phyloP scores from a whole-genome alignment of 2,888 invertebrate genomes.

The Anaspis maculata region DNA sequence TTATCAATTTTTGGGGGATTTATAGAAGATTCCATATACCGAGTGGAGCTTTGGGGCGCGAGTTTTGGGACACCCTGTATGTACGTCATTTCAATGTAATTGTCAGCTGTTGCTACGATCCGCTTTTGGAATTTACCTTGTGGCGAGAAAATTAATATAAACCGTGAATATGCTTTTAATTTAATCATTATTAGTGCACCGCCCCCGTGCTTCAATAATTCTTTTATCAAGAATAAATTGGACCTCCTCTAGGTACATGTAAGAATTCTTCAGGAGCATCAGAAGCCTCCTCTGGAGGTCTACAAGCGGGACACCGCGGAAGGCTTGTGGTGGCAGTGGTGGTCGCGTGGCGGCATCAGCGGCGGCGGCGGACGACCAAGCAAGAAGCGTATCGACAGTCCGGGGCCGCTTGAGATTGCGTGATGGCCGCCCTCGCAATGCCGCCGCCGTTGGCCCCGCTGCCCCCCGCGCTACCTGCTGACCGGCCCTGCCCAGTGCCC shows the following conservation, averaged over 20 bases:
- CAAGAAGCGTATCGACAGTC: conserved; percentile 33
- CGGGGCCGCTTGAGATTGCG: conserved; percentile 41
- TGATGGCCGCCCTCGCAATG: conserved; percentile 36
- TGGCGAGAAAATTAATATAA: too few species aligned
- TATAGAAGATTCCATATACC: too few species aligned
- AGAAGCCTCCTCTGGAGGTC: background rate
- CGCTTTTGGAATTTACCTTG: too few species aligned
- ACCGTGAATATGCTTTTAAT: too few species aligned
- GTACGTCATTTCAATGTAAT: too few species aligned
- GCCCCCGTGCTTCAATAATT: too few species aligned
- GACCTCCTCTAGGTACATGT: background rate
- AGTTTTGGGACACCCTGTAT: too few species aligned
- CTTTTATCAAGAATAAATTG: too few species aligned
- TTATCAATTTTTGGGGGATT: too few species aligned
- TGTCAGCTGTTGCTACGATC: too few species aligned
- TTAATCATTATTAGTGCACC: too few species aligned
- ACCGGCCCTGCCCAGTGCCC: conserved; percentile 46
- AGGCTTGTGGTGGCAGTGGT: conserved; percentile 2
- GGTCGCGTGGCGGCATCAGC: conserved; percentile 5
- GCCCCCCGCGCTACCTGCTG: conserved; percentile 36
- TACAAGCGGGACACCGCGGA: background rate
- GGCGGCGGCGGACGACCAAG: conserved; percentile 37
- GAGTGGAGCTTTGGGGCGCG: too few species aligned
- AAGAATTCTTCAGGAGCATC: background rate
- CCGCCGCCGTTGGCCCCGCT: conserved; percentile 31